A percentile compares a stretch with the other conserved stretches of the same genome.
Evolutionary conservation across 2,888 invertebrate species (phyloP).

Genomic region (Amblyteles armatorius): DNA sequence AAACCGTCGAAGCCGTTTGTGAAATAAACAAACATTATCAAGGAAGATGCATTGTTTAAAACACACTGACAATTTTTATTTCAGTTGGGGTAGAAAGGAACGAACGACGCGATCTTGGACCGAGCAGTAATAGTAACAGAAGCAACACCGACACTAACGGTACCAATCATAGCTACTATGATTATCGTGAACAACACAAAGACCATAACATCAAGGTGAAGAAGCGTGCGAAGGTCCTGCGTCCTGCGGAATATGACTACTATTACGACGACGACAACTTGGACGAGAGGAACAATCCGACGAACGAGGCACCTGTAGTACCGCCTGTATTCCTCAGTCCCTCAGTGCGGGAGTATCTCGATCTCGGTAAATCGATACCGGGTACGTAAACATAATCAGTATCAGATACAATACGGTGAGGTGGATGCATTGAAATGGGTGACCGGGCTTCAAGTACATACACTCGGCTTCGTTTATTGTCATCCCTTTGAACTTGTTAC

Average conservation of each 20-base stretch:
- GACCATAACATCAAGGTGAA: slow-evolving; percentile 76
- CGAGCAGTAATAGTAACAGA: slow-evolving; percentile 16
- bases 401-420: slow-evolving; percentile 25
- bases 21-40: slow-evolving; percentile 37
- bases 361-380: slow-evolving; percentile 95
- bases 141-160: slow-evolving; percentile 31
- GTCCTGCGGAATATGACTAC: slow-evolving; percentile 82
- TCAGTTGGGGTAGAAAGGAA: slow-evolving; percentile 65
- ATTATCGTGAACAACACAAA: slow-evolving; percentile 34
- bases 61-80: slow-evolving; percentile 36
- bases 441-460: slow-evolving; percentile 41
- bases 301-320: slow-evolving; percentile 86
- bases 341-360: slow-evolving; percentile 93
- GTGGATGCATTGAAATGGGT: slow-evolving; percentile 23
- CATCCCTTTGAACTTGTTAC: slow-evolving; percentile 47
- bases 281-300: slow-evolving; percentile 85
- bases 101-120: slow-evolving; percentile 44
- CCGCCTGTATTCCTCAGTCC: slow-evolving; percentile 93
- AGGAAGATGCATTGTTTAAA: neutral
- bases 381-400: slow-evolving; percentile 86
- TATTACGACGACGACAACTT: slow-evolving; percentile 84
- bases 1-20: slow-evolving; percentile 40
- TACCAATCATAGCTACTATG: slow-evolving; percentile 24
- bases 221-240: slow-evolving; percentile 84
- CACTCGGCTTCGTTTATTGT: slow-evolving; percentile 22